Percentiles rank a stretch among this genome's conserved stretches.
Conservation (phyloP, 2,888 invertebrate species). For the Geophilus truncorum region DNA sequence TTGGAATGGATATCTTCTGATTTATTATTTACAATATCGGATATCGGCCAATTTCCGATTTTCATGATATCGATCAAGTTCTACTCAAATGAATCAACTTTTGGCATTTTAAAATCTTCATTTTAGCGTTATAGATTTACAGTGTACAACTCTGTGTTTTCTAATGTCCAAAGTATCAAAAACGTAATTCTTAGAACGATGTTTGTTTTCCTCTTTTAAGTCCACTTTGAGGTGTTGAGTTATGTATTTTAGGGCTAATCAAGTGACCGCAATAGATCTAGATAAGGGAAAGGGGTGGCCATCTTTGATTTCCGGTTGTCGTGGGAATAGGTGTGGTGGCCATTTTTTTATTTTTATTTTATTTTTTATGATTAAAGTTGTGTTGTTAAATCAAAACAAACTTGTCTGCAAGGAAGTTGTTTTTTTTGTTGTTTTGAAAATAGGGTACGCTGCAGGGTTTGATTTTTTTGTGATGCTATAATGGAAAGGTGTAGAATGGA, state of each 20-base stretch:
- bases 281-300: neutral
- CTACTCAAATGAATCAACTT: no score
- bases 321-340: neutral
- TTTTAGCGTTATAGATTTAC: no score
- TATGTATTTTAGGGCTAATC: neutral
- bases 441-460: neutral
- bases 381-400: neutral
- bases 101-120: no score
- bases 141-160: no score
- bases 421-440: neutral
- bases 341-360: neutral
- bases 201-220: neutral
- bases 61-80: no score
- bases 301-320: neutral
- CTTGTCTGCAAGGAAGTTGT: neutral
- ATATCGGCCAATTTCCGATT: no score
- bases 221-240: neutral
- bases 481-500: no score
- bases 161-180: no score
- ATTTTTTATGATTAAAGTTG: neutral
- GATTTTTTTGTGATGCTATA: neutral
- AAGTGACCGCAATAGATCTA: neutral
- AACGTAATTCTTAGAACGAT: neutral
- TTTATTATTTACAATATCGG: no score
- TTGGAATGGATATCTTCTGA: no score